Percentiles rank a stretch among this genome's conserved stretches.
Conservation (phyloP, 2,797 vertebrate species). For the Sebastes steindachneri region DNA sequence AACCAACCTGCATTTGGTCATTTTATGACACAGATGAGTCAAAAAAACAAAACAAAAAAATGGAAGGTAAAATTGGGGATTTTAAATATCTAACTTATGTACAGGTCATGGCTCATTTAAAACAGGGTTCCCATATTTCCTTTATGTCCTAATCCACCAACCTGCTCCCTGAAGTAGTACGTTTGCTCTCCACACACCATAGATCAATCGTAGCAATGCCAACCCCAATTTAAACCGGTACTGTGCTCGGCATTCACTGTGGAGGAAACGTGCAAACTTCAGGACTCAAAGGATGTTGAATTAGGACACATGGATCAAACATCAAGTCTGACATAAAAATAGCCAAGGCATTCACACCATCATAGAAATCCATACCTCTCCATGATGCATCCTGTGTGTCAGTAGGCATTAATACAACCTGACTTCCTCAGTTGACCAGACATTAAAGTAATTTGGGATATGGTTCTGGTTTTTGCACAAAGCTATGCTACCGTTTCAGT, state of each 20-base stretch:
- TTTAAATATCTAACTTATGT: constrained; percentile 84
- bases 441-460: constrained; percentile 25
- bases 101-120: constrained; percentile 83
- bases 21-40: constrained; percentile 85
- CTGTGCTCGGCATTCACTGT: constrained; percentile 16
- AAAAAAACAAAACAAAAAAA: constrained; percentile 17
- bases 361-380: constrained; percentile 9
- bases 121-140: constrained; percentile 76
- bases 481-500: constrained; percentile 52
- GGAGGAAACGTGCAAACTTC: constrained; percentile 37
- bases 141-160: constrained; percentile 50
- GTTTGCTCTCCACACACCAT: constrained; percentile 23
- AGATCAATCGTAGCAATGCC: constrained; percentile 5
- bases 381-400: constrained; percentile 22
- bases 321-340: constrained; percentile 22
- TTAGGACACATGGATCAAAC: constrained; percentile 43
- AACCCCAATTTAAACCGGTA: background rate
- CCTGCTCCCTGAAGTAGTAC: constrained; percentile 37
- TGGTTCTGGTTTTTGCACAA: constrained; percentile 48
- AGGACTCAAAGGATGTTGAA: constrained; percentile 35
- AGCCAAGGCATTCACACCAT: constrained; percentile 31
- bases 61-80: constrained; percentile 61
- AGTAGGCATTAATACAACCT: constrained; percentile 23
- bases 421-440: constrained; percentile 10
- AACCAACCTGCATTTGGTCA: constrained; percentile 93